phyloP scores from a whole-genome alignment of 2,888 invertebrate species.

The Anagyrus pseudococci region DNA sequence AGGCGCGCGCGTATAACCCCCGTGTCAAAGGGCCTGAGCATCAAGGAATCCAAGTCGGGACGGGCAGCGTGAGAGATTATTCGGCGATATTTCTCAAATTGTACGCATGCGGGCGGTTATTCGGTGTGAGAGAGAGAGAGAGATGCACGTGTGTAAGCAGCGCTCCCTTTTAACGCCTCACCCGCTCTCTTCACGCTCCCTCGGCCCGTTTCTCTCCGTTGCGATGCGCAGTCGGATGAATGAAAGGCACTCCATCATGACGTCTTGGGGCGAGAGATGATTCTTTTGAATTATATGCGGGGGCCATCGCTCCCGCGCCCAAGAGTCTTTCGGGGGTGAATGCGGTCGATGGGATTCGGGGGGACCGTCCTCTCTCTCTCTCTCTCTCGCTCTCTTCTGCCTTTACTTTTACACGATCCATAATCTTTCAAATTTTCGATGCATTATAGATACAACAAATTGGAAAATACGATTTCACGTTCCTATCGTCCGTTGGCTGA shows the following conservation, averaged over 20 bases:
- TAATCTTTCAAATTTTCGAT: too few relatives aligned
- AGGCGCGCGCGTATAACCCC: not conserved
- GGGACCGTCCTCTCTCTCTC: too few relatives aligned
- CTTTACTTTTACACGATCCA: too few relatives aligned
- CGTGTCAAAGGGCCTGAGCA: not conserved
- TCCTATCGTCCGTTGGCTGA: too few relatives aligned
- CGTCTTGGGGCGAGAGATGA: constrained; percentile 11
- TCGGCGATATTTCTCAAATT: constrained; percentile 15
- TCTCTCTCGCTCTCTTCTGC: too few relatives aligned
- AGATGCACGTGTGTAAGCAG: constrained; percentile 1
- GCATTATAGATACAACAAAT: too few relatives aligned
- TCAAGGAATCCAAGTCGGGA: not conserved
- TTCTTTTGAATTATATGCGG: constrained; percentile 22
- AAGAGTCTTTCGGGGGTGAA: constrained; percentile 31
- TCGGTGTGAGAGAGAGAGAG: constrained; percentile 9
- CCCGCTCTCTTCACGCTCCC: not conserved
- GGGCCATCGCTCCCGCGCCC: constrained; percentile 7
- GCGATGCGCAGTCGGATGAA: constrained; percentile 10
- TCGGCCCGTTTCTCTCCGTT: not conserved
- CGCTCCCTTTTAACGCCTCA: constrained; percentile 17
- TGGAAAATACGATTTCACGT: too few relatives aligned
- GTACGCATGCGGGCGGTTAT: not conserved
- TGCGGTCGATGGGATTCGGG: too few relatives aligned
- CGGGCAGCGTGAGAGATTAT: constrained; percentile 16
- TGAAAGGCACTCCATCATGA: constrained; percentile 30